A percentile compares a stretch with the other conserved stretches of the same genome.
phyloP scores from a whole-genome alignment of 1,140 invertebrate genomes.

The Aporrectodea caliginosa region DNA sequence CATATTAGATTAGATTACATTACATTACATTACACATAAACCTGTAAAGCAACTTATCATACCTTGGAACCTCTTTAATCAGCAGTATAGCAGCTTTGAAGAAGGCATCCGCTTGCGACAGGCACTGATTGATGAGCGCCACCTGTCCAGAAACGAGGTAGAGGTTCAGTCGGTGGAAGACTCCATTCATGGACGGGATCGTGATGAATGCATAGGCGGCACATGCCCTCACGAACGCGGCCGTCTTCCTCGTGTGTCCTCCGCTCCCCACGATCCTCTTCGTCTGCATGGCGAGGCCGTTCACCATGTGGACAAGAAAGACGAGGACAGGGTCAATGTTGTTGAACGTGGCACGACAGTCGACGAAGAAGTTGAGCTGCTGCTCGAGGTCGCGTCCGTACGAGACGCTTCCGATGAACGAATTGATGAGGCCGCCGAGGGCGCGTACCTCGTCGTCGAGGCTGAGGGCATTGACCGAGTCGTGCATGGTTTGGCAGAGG shows the following conservation, averaged over 20 bases:
- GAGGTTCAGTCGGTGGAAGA: conserved; percentile 71
- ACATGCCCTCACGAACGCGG: conserved; percentile 65
- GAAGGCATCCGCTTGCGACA: conserved; percentile 90
- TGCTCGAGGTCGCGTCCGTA: no score
- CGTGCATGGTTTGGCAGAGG: conserved; percentile 80
- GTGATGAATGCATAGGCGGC: conserved; percentile 92
- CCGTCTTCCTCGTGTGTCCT: neutral
- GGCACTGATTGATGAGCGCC: conserved; percentile 81
- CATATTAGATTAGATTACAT: no score
- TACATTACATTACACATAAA: neutral
- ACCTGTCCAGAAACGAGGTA: conserved; percentile 84
- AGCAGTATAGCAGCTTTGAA: conserved; percentile 80
- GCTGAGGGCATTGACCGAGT: conserved; percentile 87
- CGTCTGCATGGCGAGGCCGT: conserved; percentile 55
- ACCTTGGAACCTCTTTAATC: conserved; percentile 71
- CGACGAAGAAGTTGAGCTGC: conserved; percentile 89
- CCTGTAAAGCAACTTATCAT: neutral
- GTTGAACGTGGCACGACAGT: conserved; percentile 79
- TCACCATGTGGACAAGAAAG: conserved; percentile 68
- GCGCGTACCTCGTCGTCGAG: conserved; percentile 86
- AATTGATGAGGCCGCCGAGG: conserved; percentile 76
- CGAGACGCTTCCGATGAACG: conserved; percentile 74
- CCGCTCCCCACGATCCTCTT: conserved; percentile 29
- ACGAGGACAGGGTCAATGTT: conserved; percentile 82
- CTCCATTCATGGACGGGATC: conserved; percentile 81